Evolutionary conservation across 2,113 vertebrate species (phyloP), one percentile per base, ranked within the genome.

Genomic region (Hylia prasina): DNA sequence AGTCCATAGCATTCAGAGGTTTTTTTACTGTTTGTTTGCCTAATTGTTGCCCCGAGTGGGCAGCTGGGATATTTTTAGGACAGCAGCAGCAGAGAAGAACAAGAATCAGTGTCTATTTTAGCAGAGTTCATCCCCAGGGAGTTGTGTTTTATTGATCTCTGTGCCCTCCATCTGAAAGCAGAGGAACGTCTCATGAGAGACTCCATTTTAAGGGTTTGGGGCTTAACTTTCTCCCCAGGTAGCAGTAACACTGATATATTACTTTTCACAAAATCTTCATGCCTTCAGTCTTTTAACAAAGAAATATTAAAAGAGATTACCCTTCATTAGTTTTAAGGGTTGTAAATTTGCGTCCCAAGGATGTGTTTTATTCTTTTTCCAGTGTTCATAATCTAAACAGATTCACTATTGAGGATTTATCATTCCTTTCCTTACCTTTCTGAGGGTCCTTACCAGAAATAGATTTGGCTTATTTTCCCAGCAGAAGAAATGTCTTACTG

Each of bases 391-490:
- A 61, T 31, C 25, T 61, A 72, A 82, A 61, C 15, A 72, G 61
- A 71, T 61, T 65, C 25, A 77, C 22, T 25, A 23, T 0, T 76
- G 54, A 82, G 42, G 42, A 85, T 58, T 84, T 73, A 63, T 21
- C 57, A 81, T 9, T 63, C 39, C 16, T 89, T 91, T 87, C 21
- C 48, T 82, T 69, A 82, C 50, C 25, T 88, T 83, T 51, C 11
- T 75, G 70, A 30, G 21, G 33, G 47, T 80, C n/a, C 70, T 82
- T 31, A 60, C 39, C 70, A 89, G 7, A 83, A 58, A 64, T 3
- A 72, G 21, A 15, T 90, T 78, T 91, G 89, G 24, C 40, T 72
- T 64, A n/a, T 82, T 65, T 91, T 69, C 20, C 45, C 48, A 61
- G 72, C 5, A 66, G 65, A 58, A 84, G 20, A 89, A 42, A 61